phyloP scores from a whole-genome alignment of 2,888 invertebrate genomes.

The Ceriagrion tenellum region DNA sequence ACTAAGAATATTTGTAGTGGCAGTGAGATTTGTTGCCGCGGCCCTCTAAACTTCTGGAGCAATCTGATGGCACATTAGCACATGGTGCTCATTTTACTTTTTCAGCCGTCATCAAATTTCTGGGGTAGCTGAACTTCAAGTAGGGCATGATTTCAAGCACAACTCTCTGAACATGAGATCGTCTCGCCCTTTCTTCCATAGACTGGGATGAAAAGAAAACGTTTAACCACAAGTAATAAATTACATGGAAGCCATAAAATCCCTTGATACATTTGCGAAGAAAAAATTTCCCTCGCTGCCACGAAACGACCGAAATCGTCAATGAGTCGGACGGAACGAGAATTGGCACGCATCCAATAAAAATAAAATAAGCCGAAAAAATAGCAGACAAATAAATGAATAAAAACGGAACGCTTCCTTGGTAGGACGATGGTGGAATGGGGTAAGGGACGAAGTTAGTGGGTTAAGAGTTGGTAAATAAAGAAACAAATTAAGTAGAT shows the following conservation, averaged over 20 bases:
- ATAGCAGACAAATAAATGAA: neutral
- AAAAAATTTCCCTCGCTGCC: neutral
- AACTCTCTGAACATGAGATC: neutral
- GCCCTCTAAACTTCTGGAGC: neutral
- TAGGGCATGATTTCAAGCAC: neutral
- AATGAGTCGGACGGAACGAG: conserved; percentile 22
- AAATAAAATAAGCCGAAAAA: neutral
- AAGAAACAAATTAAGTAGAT: conserved; percentile 65
- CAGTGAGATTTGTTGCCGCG: neutral
- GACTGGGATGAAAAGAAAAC: neutral
- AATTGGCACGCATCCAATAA: conserved; percentile 32
- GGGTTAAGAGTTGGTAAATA: conserved; percentile 62
- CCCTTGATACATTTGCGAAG: neutral
- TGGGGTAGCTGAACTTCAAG: neutral
- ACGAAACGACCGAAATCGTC: conserved; percentile 16
- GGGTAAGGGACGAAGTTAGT: conserved; percentile 30
- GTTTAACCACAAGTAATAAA: neutral
- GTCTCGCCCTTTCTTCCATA: neutral
- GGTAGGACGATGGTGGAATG: neutral
- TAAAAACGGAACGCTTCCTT: neutral
- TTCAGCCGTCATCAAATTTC: neutral
- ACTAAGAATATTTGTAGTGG: neutral
- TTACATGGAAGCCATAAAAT: neutral
- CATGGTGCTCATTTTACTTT: neutral
- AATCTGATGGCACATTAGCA: neutral